Percentiles rank a stretch among this genome's conserved stretches.
Evolutionary conservation across 2,797 vertebrate species (phyloP).

Genomic region (Mus caroli): DNA sequence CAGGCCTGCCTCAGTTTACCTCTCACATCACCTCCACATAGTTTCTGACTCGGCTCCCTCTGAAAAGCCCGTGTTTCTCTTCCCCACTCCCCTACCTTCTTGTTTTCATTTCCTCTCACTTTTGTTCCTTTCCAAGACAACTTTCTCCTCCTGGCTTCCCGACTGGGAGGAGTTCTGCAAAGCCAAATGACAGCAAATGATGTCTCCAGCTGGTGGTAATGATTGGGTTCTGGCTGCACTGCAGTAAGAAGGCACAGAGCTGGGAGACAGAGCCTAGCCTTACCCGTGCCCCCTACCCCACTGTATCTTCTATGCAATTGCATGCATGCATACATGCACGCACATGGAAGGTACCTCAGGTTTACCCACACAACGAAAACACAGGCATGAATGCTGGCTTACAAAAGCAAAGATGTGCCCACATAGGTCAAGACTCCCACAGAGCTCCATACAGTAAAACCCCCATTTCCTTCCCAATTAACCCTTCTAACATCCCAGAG

Average conservation of each 20-base stretch:
- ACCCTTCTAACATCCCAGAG: neutral
- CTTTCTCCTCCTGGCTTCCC: slow-evolving; percentile 58
- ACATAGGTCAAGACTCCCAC: neutral
- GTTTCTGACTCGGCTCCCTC: neutral
- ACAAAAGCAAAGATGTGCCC: neutral
- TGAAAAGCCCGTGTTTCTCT: neutral
- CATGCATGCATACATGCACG: neutral
- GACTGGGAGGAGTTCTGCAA: neutral
- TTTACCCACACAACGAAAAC: neutral
- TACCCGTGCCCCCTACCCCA: neutral
- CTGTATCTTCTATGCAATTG: too few species aligned
- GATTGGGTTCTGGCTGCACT: neutral
- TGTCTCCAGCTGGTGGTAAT: slow-evolving; percentile 68
- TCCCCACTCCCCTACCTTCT: slow-evolving; percentile 61
- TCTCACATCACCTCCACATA: too few species aligned
- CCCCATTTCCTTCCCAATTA: neutral
- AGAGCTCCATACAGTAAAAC: neutral
- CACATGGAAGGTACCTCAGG: neutral
- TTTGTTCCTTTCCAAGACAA: slow-evolving; percentile 62
- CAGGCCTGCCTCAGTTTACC: slow-evolving; percentile 34
- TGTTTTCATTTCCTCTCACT: slow-evolving; percentile 50
- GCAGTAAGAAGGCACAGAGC: neutral
- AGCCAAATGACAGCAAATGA: slow-evolving; percentile 69
- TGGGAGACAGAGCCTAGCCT: neutral
- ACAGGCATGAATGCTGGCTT: neutral